These are phyloP conservation scores for Aproaerema taeniolella DNA, from an alignment of 2,888 invertebrate species.

Conservation along the genomic window DNA sequence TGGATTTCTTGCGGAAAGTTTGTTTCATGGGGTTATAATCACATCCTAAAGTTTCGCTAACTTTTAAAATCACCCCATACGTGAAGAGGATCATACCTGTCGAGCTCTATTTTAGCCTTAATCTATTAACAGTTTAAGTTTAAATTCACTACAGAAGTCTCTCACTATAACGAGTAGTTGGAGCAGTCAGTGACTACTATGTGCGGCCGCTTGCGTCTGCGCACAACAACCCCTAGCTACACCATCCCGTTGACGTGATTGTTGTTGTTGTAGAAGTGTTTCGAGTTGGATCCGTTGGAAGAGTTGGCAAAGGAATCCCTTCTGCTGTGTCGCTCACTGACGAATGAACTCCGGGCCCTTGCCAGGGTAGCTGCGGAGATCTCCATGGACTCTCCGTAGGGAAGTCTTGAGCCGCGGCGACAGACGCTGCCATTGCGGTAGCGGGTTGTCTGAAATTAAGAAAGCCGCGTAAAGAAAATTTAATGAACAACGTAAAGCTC, in stretches of 20 bases:
- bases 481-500: no score
- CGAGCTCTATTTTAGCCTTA: no score
- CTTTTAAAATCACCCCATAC: no score
- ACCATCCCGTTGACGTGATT: constrained; percentile 50
- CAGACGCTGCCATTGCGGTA: constrained; percentile 44
- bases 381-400: constrained; percentile 70
- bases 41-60: no score
- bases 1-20: no score
- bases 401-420: constrained; percentile 59
- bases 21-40: no score
- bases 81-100: no score
- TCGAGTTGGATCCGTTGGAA: constrained; percentile 54
- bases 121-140: no score
- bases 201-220: not conserved
- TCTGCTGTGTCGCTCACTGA: constrained; percentile 42
- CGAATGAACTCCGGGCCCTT: constrained; percentile 49
- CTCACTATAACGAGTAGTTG: no score
- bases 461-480: no score
- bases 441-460: constrained; percentile 46
- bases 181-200: no score
- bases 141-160: no score
- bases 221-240: constrained; percentile 22
- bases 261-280: constrained; percentile 59
- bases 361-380: constrained; percentile 66
- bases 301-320: constrained; percentile 45